Percentiles rank a stretch among this genome's conserved stretches.
These are phyloP conservation scores for Ancistrus triradiatus DNA, from an alignment of 2,113 vertebrate species.

Conservation along the genomic window DNA sequence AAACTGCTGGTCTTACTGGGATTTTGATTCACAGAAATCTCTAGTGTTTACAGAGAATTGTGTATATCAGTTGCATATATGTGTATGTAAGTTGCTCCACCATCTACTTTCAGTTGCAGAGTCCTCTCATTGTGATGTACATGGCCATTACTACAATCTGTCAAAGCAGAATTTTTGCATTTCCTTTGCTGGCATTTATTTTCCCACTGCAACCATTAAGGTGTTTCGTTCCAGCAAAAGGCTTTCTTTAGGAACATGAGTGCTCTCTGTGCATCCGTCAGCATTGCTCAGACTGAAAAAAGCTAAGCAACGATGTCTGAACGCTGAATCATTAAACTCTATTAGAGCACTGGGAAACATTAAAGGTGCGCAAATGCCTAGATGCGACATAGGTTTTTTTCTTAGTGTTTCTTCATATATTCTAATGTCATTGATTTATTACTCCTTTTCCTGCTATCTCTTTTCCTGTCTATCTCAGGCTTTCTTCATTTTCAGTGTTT, in stretches of 20 bases:
- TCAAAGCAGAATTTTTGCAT: neutral
- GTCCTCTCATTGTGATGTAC: slow-evolving; percentile 54
- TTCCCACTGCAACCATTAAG: slow-evolving; percentile 4
- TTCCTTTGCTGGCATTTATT: neutral
- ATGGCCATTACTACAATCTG: slow-evolving; percentile 59
- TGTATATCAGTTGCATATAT: no score
- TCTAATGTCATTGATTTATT: no score
- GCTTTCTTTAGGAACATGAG: slow-evolving; percentile 24
- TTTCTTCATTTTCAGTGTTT: no score
- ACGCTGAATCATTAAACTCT: slow-evolving; percentile 51
- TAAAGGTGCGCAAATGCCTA: slow-evolving; percentile 39
- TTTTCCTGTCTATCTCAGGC: neutral
- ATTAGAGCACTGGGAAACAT: slow-evolving; percentile 52
- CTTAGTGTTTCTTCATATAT: neutral
- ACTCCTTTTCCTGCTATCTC: neutral
- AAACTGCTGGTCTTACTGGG: no score
- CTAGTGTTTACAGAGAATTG: no score
- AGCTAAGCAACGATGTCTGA: slow-evolving; percentile 24
- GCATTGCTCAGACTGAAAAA: slow-evolving; percentile 15
- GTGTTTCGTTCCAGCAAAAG: slow-evolving; percentile 17
- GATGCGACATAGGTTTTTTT: slow-evolving; percentile 18
- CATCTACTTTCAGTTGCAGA: slow-evolving; percentile 57
- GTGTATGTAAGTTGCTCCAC: slow-evolving; percentile 55
- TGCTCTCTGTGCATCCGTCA: slow-evolving; percentile 1
- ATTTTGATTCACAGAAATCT: no score